Conservation (phyloP, 2,888 invertebrate species). For the Lepidochrysops patricia region DNA sequence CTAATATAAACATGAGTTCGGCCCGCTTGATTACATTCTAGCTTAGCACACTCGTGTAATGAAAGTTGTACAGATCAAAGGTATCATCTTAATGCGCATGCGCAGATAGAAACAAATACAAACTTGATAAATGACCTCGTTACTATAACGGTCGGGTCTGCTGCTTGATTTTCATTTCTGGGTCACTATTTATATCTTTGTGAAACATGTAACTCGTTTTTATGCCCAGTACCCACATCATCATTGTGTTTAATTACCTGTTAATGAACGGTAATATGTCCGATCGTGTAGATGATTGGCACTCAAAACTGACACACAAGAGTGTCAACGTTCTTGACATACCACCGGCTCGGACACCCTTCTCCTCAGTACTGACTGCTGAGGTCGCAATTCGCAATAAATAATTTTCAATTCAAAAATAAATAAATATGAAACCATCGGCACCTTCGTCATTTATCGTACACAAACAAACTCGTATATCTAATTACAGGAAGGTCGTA, state of each 20-base stretch:
- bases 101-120: slow-evolving; percentile 61
- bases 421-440: not conserved
- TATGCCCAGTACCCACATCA: slow-evolving; percentile 24
- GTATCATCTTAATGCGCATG: slow-evolving; percentile 40
- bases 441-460: not conserved
- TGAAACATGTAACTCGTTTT: slow-evolving; percentile 58
- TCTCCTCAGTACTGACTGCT: not conserved
- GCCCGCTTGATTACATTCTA: not conserved
- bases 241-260: not conserved
- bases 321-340: not conserved
- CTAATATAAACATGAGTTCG: not conserved
- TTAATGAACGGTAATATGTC: not conserved
- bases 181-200: slow-evolving; percentile 57
- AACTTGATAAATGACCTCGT: slow-evolving; percentile 69
- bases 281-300: not conserved
- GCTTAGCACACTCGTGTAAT: not conserved
- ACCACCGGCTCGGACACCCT: not conserved
- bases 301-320: not conserved
- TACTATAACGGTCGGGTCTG: slow-evolving; percentile 65
- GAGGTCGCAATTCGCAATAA: not conserved
- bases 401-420: not conserved
- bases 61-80: slow-evolving; percentile 22
- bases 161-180: slow-evolving; percentile 68
- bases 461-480: not conserved
- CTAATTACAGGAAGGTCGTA: slow-evolving; percentile 1